Evolutionary conservation across 2,888 invertebrate species (phyloP).

Genomic region (Oxyscelio sp.): DNA sequence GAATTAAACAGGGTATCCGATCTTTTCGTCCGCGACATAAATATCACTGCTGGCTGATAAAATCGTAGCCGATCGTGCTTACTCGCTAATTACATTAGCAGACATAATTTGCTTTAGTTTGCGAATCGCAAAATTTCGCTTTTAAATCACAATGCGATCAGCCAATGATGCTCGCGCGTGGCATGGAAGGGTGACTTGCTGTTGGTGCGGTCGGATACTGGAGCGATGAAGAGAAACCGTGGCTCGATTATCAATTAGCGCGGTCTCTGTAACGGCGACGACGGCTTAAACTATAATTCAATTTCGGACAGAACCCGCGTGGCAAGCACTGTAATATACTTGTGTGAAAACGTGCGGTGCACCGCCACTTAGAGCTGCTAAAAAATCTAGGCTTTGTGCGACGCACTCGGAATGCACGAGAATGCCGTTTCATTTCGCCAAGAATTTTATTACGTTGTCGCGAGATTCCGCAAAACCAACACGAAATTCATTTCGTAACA

Average conservation of each 20-base stretch:
- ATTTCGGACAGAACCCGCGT: conserved; percentile 78
- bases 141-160: conserved; percentile 84
- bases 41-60: conserved; percentile 18
- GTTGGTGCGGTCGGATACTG: conserved; percentile 56
- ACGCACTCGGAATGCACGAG: conserved; percentile 40
- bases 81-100: conserved; percentile 85
- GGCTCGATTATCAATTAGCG: conserved; percentile 86
- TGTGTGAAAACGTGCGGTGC: conserved; percentile 69
- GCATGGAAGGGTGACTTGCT: conserved; percentile 57
- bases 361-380: conserved; percentile 59
- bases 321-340: conserved; percentile 68
- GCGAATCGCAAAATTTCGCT: conserved; percentile 81
- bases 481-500: conserved; percentile 28
- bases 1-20: no score
- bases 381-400: conserved; percentile 62
- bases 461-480: conserved; percentile 21
- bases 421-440: conserved; percentile 50
- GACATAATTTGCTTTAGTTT: conserved; percentile 83
- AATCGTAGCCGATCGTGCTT: conserved; percentile 70
- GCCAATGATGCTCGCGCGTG: conserved; percentile 79
- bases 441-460: conserved; percentile 38
- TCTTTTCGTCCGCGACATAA: not conserved
- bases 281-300: conserved; percentile 84
- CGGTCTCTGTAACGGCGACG: conserved; percentile 81
- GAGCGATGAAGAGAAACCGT: conserved; percentile 74